Evolutionary conservation across 2,113 vertebrate genomes (phyloP).

Genomic region (Microtus ochrogaster): DNA sequence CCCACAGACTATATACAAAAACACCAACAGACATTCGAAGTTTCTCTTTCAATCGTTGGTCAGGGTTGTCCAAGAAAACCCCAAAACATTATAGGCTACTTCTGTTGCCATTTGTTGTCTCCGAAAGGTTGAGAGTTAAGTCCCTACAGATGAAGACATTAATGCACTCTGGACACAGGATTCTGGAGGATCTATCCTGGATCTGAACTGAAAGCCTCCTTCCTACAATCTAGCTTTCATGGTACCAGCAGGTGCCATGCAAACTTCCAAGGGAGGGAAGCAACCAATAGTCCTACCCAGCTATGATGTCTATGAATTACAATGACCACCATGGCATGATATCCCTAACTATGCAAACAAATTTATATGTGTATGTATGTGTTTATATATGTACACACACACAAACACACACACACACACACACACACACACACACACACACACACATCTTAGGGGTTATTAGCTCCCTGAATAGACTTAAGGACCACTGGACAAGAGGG

Average conservation of each 20-base stretch:
- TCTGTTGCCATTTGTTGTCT: neutral
- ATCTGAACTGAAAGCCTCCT: neutral
- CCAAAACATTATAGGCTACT: neutral
- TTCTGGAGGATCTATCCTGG: neutral
- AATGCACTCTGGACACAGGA: neutral
- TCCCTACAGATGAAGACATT: neutral
- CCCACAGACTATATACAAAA: neutral
- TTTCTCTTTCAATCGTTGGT: neutral
- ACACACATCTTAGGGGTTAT: neutral
- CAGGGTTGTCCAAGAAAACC: neutral
- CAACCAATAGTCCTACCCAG: neutral
- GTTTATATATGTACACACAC: accelerated
- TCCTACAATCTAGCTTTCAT: neutral
- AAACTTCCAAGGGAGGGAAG: neutral
- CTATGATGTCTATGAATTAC: neutral
- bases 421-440: too few species aligned
- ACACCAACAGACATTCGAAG: neutral
- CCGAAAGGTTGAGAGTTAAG: neutral
- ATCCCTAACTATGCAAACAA: neutral
- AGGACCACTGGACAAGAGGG: neutral
- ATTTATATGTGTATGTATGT: neutral
- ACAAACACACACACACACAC: too few species aligned
- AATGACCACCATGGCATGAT: neutral
- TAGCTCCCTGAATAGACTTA: neutral
- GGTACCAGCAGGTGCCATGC: neutral